Evolutionary conservation across 2,888 invertebrate species (phyloP).

Genomic region (Athalia circularis): DNA sequence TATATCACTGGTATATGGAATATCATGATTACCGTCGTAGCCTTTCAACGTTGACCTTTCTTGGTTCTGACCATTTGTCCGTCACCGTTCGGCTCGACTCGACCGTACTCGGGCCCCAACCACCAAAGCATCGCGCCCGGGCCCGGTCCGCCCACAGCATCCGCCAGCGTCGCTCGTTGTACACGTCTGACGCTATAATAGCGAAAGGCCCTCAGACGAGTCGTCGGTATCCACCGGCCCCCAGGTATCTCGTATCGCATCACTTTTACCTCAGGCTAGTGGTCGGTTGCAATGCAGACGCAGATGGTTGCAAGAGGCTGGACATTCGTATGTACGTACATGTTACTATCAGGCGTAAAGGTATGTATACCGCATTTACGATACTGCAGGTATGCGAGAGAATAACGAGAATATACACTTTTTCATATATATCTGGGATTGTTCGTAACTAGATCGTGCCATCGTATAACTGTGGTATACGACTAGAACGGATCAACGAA

Average conservation of each 20-base stretch:
- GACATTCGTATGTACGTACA: neutral
- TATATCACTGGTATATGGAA: too few relatives aligned
- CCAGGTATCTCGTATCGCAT: slow-evolving; percentile 3
- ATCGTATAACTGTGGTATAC: too few relatives aligned
- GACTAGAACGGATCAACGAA: too few relatives aligned
- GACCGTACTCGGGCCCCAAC: slow-evolving; percentile 7
- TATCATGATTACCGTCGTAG: too few relatives aligned
- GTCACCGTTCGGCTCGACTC: slow-evolving; percentile 10
- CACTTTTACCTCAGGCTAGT: neutral
- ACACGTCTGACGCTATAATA: neutral
- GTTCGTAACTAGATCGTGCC: too few relatives aligned
- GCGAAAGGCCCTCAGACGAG: too few relatives aligned
- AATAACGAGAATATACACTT: too few relatives aligned
- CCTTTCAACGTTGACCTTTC: slow-evolving; percentile 6
- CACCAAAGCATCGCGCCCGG: slow-evolving; percentile 17
- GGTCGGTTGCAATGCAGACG: neutral
- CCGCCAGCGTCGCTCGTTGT: slow-evolving; percentile 7
- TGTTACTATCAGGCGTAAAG: too few relatives aligned
- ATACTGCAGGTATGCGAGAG: too few relatives aligned
- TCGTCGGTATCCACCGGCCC: neutral
- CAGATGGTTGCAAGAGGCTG: neutral
- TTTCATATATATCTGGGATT: too few relatives aligned
- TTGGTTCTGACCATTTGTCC: slow-evolving; percentile 7
- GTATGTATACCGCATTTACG: too few relatives aligned
- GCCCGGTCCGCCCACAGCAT: slow-evolving; percentile 46